Conservation (phyloP, 2,797 vertebrate species). For the Mus spretus region DNA sequence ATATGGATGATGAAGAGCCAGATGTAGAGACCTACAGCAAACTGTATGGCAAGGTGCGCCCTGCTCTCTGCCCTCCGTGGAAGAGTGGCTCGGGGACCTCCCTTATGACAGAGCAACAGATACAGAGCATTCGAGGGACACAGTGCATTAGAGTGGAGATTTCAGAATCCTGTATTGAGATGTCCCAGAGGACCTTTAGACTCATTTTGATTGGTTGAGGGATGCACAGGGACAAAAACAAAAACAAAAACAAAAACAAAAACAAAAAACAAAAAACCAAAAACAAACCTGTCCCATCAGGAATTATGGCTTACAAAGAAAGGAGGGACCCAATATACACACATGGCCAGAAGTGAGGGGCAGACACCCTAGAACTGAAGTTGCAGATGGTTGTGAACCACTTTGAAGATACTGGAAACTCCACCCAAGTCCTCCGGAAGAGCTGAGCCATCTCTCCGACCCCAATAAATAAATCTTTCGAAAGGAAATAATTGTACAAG, state of each 20-base stretch:
- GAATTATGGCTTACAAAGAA: neutral
- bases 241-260: neutral
- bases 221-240: neutral
- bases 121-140: rapidly evolving
- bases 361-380: neutral
- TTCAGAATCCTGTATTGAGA: neutral
- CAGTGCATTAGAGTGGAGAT: rapidly evolving
- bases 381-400: neutral
- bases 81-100: rapidly evolving
- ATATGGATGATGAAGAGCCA: rapidly evolving
- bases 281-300: neutral
- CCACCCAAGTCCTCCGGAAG: neutral
- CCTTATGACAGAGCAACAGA: neutral
- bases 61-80: neutral
- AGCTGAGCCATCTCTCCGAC: neutral
- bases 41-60: neutral
- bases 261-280: neutral
- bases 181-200: neutral
- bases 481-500: neutral
- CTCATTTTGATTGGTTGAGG: rapidly evolving
- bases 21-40: rapidly evolving
- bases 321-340: neutral
- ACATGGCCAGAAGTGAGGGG: neutral
- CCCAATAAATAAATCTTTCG: neutral
- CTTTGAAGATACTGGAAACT: neutral